A percentile compares a stretch with the other conserved stretches of the same genome.
Evolutionary conservation across 2,113 vertebrate genomes (phyloP).

Genomic region (Chloropsis hardwickii): DNA sequence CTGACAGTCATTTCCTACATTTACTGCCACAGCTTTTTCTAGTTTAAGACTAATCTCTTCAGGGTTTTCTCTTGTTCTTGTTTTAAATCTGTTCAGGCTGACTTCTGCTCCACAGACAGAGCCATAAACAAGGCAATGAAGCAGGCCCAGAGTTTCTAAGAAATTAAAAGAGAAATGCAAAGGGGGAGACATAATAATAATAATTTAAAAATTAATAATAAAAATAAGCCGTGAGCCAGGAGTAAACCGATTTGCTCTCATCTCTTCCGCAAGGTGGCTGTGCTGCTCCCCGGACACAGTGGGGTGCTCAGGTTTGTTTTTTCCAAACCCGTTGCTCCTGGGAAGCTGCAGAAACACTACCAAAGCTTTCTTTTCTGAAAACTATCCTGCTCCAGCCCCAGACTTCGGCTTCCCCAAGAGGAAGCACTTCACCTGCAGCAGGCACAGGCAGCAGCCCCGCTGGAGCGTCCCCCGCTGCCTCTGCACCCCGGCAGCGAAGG

Average conservation of each 20-base stretch:
- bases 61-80: background rate
- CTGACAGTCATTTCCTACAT: background rate
- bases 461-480: background rate
- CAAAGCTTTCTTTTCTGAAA: background rate
- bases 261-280: background rate
- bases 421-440: background rate
- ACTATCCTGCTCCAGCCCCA: background rate
- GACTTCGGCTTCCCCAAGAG: background rate
- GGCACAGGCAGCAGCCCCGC: background rate
- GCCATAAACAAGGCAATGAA: background rate
- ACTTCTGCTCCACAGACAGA: background rate
- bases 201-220: background rate
- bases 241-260: background rate
- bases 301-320: background rate
- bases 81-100: background rate
- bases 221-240: background rate
- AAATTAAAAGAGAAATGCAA: background rate
- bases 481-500: background rate
- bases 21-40: background rate
- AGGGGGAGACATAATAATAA: accelerated
- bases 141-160: background rate
- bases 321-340: background rate
- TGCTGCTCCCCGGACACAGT: background rate
- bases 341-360: background rate
- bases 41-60: background rate